Percentiles rank a stretch among this genome's conserved stretches.
Conservation (phyloP, 2,113 vertebrate species). For the Lycocorax pyrrhopterus region DNA sequence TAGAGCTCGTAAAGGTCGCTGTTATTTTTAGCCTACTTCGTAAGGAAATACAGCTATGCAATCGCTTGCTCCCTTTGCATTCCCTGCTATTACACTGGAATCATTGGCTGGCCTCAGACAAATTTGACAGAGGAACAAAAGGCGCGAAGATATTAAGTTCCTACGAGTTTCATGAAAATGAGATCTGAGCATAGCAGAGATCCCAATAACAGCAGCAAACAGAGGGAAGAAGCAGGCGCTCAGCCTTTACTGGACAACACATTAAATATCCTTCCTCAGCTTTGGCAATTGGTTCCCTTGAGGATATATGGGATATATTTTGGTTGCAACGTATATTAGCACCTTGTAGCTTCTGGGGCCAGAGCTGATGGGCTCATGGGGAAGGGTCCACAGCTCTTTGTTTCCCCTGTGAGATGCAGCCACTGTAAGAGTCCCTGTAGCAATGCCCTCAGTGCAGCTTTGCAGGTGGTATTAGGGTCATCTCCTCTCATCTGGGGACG, state of each 20-base stretch:
- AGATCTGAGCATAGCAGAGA: background rate
- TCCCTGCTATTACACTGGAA: background rate
- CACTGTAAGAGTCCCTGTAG: background rate
- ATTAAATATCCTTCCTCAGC: background rate
- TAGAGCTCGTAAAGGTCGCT: constrained; percentile 44
- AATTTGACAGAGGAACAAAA: background rate
- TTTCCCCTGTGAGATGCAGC: background rate
- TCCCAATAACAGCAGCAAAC: background rate
- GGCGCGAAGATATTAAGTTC: background rate
- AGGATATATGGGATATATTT: background rate
- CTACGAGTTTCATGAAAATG: background rate
- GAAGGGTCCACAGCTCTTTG: background rate
- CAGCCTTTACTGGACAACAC: background rate
- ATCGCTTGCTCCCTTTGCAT: background rate
- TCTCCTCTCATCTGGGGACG: background rate
- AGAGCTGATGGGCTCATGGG: background rate
- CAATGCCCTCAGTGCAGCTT: background rate
- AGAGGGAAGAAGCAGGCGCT: background rate
- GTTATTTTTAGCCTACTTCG: constrained; percentile 35
- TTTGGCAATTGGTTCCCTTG: background rate
- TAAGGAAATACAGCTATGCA: constrained; percentile 30
- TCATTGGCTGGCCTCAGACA: background rate
- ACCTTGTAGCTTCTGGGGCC: background rate
- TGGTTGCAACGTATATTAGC: background rate
- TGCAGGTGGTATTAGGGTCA: background rate